Percentiles rank a stretch among this genome's conserved stretches.
These are phyloP conservation scores for Seriola quinqueradiata DNA, from an alignment of 2,113 vertebrate genomes.

Conservation along the genomic window DNA sequence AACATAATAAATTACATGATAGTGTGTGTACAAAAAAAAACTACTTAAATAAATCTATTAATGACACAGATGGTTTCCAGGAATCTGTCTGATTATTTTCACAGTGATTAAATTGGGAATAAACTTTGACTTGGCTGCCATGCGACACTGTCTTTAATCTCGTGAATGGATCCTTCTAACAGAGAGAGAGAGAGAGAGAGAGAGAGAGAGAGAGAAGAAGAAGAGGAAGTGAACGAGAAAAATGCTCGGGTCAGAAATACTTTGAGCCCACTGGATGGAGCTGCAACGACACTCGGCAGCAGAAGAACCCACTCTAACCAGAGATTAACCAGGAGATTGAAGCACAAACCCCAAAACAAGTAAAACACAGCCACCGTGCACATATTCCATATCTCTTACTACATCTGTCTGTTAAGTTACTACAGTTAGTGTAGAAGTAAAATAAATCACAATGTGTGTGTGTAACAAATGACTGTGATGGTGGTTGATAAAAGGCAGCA, in stretches of 20 bases:
- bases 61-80: background rate
- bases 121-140: conserved; percentile 19
- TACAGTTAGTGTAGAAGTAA: background rate
- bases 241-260: conserved; percentile 30
- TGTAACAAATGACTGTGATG: conserved; percentile 1
- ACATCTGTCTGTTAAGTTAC: conserved; percentile 27
- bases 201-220: background rate
- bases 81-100: conserved; percentile 26
- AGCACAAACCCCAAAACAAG: conserved; percentile 24
- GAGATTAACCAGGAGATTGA: conserved; percentile 26
- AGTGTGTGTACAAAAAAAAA: background rate
- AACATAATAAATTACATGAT: background rate
- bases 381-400: conserved; percentile 8
- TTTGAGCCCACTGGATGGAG: conserved; percentile 71
- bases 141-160: conserved; percentile 16
- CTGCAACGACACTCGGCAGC: conserved; percentile 44
- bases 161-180: conserved; percentile 29
- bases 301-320: conserved; percentile 23
- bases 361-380: background rate
- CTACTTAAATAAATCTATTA: conserved; percentile 27
- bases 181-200: conserved; percentile 15
- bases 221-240: conserved; percentile 11
- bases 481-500: conserved; percentile 22
- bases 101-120: conserved; percentile 15
- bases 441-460: conserved; percentile 3